Conservation (phyloP, 2,113 vertebrate species). For the Amblyornis subalaris region DNA sequence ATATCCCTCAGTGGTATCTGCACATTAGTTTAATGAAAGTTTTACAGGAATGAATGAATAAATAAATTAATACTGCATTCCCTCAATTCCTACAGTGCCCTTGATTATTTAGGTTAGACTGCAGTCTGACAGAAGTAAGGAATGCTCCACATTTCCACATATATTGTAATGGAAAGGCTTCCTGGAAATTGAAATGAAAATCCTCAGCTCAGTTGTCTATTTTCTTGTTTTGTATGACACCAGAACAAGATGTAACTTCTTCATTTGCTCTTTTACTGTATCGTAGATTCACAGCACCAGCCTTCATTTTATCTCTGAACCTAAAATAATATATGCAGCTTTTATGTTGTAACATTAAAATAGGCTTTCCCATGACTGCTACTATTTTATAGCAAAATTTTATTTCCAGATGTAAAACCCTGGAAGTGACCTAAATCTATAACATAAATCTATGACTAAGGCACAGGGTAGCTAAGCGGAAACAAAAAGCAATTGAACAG, state of each 20-base stretch:
- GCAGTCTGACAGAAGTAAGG: background rate
- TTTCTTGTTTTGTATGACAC: background rate
- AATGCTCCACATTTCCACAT: background rate
- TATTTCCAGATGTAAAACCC: constrained; percentile 36
- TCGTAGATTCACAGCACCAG: background rate
- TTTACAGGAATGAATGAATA: background rate
- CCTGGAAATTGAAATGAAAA: background rate
- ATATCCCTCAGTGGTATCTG: background rate
- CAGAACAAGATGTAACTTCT: background rate
- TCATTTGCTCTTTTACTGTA: background rate
- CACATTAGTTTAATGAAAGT: background rate
- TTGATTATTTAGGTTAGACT: background rate
- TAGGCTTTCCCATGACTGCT: constrained; percentile 16
- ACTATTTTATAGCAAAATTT: constrained; percentile 11
- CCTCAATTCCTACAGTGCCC: background rate
- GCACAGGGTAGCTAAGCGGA: background rate
- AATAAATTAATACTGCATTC: background rate
- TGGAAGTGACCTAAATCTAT: constrained; percentile 12
- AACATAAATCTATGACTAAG: background rate
- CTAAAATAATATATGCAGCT: constrained; percentile 30
- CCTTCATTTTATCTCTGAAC: constrained; percentile 9
- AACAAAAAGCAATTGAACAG: constrained; percentile 5
- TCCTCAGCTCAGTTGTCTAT: background rate
- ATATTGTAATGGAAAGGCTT: constrained; percentile 1
- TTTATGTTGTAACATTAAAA: constrained; percentile 41